Conservation (phyloP, 2,113 vertebrate genomes). For the Onychorhynchus coronatus region DNA sequence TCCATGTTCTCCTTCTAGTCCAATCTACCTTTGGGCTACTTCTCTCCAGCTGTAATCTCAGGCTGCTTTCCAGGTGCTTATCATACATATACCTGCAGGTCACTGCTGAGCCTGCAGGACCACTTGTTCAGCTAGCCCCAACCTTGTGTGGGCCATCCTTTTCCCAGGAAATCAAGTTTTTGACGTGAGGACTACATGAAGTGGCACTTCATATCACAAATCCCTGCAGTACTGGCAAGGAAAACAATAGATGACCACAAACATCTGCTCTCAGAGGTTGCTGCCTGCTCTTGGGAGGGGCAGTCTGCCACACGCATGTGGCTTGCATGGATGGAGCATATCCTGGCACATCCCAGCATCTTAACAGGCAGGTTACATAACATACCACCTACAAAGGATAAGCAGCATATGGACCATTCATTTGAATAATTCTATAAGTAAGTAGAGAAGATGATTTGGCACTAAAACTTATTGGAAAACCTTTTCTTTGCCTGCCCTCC, state of each 20-base stretch:
- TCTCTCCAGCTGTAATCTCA: background rate
- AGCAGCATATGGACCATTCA: rapidly evolving
- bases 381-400: background rate
- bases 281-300: background rate
- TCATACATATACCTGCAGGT: background rate
- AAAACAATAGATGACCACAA: background rate
- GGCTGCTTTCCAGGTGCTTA: background rate
- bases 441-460: background rate
- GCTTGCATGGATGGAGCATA: background rate
- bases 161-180: background rate
- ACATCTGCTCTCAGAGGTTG: background rate
- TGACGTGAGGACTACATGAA: background rate
- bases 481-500: background rate
- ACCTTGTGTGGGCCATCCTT: background rate
- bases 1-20: background rate
- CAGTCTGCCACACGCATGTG: rapidly evolving
- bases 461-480: background rate
- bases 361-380: rapidly evolving
- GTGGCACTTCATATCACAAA: background rate
- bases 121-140: background rate
- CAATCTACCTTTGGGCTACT: background rate
- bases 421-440: background rate
- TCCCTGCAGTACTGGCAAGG: background rate
- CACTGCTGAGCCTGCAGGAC: background rate
- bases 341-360: background rate